phyloP scores from a whole-genome alignment of 2,888 invertebrate species.

The Dryadula phaetusa region DNA sequence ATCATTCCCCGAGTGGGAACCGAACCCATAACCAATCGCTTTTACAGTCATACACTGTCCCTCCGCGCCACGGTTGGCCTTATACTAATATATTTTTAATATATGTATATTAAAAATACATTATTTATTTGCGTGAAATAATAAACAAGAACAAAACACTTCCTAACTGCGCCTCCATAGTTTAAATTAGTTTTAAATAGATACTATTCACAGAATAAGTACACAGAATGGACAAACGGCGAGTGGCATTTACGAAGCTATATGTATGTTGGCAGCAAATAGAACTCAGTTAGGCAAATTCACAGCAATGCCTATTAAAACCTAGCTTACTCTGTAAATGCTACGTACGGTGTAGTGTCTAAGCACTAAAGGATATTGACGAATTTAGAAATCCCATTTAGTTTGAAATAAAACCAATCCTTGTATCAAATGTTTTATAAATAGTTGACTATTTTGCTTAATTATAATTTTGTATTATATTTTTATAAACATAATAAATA shows the following conservation, averaged over 20 bases:
- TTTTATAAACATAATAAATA: no score
- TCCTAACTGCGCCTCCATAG: not conserved
- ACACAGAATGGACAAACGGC: conserved; percentile 50
- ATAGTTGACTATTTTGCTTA: not conserved
- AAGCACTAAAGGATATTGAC: conserved; percentile 15
- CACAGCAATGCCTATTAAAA: conserved; percentile 24
- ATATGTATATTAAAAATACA: no score
- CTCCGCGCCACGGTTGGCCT: no score
- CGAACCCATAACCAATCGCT: no score
- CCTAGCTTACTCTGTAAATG: conserved; percentile 17
- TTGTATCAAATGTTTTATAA: not conserved
- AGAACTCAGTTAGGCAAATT: conserved; percentile 25
- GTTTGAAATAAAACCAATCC: not conserved
- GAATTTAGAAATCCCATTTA: conserved; percentile 13
- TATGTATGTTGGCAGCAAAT: conserved; percentile 21
- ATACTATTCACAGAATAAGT: conserved; percentile 40
- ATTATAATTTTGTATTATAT: not conserved
- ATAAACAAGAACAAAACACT: not conserved
- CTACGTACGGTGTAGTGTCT: conserved; percentile 12
- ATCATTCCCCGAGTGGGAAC: no score
- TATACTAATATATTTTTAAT: no score
- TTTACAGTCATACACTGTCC: no score
- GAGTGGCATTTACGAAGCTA: conserved; percentile 55
- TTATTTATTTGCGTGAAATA: no score
- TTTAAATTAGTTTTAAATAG: not conserved